These are phyloP conservation scores for Bombus balteatus DNA, from an alignment of 1,140 invertebrate species.

Conservation along the genomic window DNA sequence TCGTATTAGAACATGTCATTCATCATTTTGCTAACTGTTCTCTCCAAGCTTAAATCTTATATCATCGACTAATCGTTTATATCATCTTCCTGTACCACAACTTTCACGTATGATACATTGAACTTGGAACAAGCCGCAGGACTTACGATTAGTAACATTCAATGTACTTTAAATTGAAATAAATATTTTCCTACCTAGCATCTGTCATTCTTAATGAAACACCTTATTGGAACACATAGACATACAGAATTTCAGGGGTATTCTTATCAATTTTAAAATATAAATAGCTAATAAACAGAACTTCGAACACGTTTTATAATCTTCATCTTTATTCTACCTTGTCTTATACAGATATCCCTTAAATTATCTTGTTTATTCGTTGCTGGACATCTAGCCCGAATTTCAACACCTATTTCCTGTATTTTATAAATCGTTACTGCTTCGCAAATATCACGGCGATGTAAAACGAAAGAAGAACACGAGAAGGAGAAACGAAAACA, in stretches of 20 bases:
- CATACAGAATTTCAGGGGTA: not conserved
- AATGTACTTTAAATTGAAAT: not conserved
- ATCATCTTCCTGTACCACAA: no score
- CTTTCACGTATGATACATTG: no score
- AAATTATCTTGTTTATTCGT: not conserved
- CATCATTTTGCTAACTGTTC: no score
- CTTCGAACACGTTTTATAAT: not conserved
- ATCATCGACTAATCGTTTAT: no score
- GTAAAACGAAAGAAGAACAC: not conserved
- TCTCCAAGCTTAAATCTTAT: no score
- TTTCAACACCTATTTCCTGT: not conserved
- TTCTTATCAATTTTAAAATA: not conserved
- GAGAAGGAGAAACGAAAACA: not conserved
- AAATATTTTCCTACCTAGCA: not conserved
- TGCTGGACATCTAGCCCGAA: no score
- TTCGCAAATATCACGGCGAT: not conserved
- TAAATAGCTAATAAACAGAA: not conserved
- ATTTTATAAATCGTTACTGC: not conserved
- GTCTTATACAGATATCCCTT: not conserved
- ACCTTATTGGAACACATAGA: not conserved
- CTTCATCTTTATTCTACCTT: not conserved
- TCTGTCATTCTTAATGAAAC: not conserved
- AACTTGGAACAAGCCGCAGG: no score
- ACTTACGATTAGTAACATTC: not conserved
- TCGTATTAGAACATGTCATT: no score